Evolutionary conservation across 2,888 invertebrate genomes (phyloP), one percentile per base, ranked within the genome.

Genomic region (Barypeithes pellucidus): DNA sequence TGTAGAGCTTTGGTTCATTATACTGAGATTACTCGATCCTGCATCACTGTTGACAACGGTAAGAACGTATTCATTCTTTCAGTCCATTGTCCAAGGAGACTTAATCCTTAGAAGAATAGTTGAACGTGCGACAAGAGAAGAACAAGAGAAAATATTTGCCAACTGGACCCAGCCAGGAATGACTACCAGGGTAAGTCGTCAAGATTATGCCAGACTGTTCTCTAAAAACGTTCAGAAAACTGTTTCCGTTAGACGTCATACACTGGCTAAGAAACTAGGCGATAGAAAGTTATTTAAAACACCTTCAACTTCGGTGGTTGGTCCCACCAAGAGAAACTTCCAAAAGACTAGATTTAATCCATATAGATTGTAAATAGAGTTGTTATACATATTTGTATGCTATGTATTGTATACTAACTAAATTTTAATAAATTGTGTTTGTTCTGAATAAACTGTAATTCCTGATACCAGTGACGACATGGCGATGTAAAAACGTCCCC

Each of bases 1-100:
- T 33, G 57, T 57, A 22, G 57, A 57, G 20, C 16, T 57, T 57
- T 57, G 57, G 57, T 57, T 33, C 11, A 11, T 57, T 18, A 57
- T 57, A 16, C 18, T 57, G 3, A 57, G 18, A 36, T 22, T 57
- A 18, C 36, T 57, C 11, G 57, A 57, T 57, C 14, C 14, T 4
- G 33, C 0, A 18, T 57, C 57, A 12, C 12, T 50, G 22, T 11
- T 50, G 22, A 12, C 22, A 22, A 50, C 12, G 12, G 12, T 50
- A 1, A 50, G 50, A 50, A 22, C 20, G 9, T 20, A 20, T 1
- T 50, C 18, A 20, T 50, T 50, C 12, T 14, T 57, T 11, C 16
- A 33, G 2, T 57, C 57, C 11, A 11, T 57, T 22, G 33, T 11
- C 12, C 14, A 57, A 8, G 57, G 33, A 57, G 57, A 33, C 11